Evolutionary conservation across 1,140 invertebrate genomes (phyloP), one percentile per base, ranked within the genome.

Genomic region (Drosophila athabasca): DNA sequence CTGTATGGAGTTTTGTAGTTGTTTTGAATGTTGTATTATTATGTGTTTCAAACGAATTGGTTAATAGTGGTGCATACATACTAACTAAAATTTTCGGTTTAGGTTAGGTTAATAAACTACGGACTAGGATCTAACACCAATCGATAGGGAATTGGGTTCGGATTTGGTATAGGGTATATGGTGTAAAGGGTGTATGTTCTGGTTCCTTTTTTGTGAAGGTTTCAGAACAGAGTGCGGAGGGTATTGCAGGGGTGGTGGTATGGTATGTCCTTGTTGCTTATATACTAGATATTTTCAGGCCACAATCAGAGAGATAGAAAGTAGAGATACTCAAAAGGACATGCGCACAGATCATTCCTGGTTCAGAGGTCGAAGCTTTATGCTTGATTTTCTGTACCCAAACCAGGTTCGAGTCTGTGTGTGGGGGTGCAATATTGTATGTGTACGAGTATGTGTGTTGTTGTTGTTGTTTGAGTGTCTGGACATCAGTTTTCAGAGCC

Each of bases 1-100:
- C 96, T 97, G 95, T 80, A 70, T 90, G 71, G 78, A 73, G 62
- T 65, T 65, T 59, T 74, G 76, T 73, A 59, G 72, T 70, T 19
- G 17, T 19, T 19, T 67, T 67, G 39, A 61, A 79, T 74, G 65
- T 66, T 55, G 49, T 72, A 53, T 78, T 71, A 51, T 60, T 59
- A 64, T 57, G 24, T 57, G 24, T 57, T 65, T 65, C 31, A 78
- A 69, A 78, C 74, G 67, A 19, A 58, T 69, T 9, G 48, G 29
- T 79, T 75, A 62, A 67, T 80, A 70, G 49, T 62, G 62, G 39
- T 46, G 68, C 68, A 73, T 72, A 73, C 49, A 19, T 50, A 58
- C 67, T 70, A 69, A 69, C 52, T 70, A 70, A 57, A 57, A 67
- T 43, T 55, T 71, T 54, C 29, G 1, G 41, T 46, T 74, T 44